Evolutionary conservation across 2,113 vertebrate genomes (phyloP), one percentile per base, ranked within the genome.

Genomic region (Mungos mungo): DNA sequence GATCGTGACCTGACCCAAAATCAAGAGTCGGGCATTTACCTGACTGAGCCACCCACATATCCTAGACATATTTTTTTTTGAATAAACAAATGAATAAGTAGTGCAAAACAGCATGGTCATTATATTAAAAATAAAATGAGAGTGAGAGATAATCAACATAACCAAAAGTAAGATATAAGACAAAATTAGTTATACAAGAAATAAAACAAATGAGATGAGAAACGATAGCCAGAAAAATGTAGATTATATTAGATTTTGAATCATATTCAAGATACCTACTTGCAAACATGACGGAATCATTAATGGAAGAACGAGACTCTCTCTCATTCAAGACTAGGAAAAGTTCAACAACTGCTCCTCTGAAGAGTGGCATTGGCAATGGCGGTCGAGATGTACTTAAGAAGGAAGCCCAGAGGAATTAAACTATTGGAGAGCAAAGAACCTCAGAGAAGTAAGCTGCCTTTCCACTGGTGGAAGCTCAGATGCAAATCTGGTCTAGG

Each of bases 51-150:
- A 21, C 2, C 0, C 57, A 60, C 21, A 6, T 60, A 18, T 60
- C 21, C 0, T 0, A 57, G 54, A 35, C 33, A 74, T 65, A 33
- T 35, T 21, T 71, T 60, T 60, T 41, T 71, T 35, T 71, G 7
- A 69, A 35, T 71, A 71, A 71, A 71, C 5, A 71, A 13, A 86
- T 41, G 14, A 47, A 21, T 31, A 47, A 57, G 31, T 7, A 52
- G 6, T 7, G 16, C 54, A 65, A 81, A n/a, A 18, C 63, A 65
- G 23, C 16, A 81, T 0, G 18, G 2, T 23, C 33, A 25, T 0
- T 79, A 35, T 16, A 69, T 47, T 50, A 76, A 84, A 79, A 68
- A 76, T 86, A 47, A 66, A 31, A 89, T 84, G 33, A 86, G 7
- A 50, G 45, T 38, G 15, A 95, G 76, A 38, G 19, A 16, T 2